Base-by-base conservation (phyloP, 2,888 invertebrate genomes). In the Lithophane ornitopus region DNA sequence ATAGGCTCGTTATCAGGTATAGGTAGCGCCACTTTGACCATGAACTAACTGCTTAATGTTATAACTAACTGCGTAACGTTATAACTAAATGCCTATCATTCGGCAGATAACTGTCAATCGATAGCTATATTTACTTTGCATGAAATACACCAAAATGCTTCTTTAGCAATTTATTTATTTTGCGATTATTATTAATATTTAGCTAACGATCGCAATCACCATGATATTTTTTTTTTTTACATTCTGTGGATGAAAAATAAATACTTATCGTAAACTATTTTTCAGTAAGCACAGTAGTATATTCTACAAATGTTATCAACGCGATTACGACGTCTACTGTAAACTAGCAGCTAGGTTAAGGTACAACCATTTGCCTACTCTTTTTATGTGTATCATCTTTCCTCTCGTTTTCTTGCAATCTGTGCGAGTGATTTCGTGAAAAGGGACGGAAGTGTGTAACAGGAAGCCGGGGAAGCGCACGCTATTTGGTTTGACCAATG, bases 21-120 rank as follows among this genome's bases (percentile, higher is more conserved):
- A 82, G 56, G 86, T 75, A 84, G 85, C 85, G 73, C 82, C 70
- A 62, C n/a, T 76, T 26, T 63, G 83, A 78, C 84, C 84, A 70
- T 84, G 83, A 84, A 84, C 86, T 73, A 73, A 85, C 78, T 59
- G 65, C 22, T 61, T 72, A 82, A 67, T 26, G 58, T 68, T n/a
- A n/a, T n/a, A 84, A 84, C 86, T 73, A 73, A 85, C 78, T 59
- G 65, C 22, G 61, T 73, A 82, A 67, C 28, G 58, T 68, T 59
- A 28, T 28, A 46, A 61, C 77, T 59, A 66, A 52, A 61, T 58
- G 52, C 62, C 52, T 85, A 65, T 72, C 74, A 69, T 61, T 59
- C 28, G 44, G 49, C n/a, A 62, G 82, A 85, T 82, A 82, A 62
- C 68, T 70, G 59, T 28, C 28, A 74, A 65, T 71, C 52, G 76